Evolutionary conservation across 2,113 vertebrate species (phyloP).

Genomic region (Takifugu flavidus): DNA sequence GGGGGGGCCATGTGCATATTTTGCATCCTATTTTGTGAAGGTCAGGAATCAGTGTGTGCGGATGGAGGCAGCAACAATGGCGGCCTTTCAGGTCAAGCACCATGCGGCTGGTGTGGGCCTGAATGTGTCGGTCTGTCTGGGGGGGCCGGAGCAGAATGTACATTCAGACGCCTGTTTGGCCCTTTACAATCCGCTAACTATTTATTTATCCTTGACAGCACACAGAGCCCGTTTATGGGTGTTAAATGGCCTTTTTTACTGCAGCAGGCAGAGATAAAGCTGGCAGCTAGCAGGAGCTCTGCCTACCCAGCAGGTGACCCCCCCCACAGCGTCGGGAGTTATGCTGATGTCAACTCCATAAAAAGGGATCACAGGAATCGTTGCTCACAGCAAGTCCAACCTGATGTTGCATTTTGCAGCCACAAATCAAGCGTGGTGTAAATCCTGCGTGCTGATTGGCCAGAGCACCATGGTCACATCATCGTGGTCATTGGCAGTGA

Average conservation of each 20-base stretch:
- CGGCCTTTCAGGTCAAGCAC: conserved; percentile 69
- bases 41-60: conserved; percentile 51
- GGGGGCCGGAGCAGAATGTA: conserved; percentile 61
- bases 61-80: conserved; percentile 62
- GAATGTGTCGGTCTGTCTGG: conserved; percentile 64
- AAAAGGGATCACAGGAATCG: conserved; percentile 28
- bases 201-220: conserved; percentile 58
- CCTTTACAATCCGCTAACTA: conserved; percentile 56
- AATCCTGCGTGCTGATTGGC: conserved; percentile 27
- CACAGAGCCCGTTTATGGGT: conserved; percentile 58
- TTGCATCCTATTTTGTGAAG: conserved; percentile 75
- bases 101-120: conserved; percentile 51
- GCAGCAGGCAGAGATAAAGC: conserved; percentile 30
- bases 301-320: conserved; percentile 22
- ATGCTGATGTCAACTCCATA: conserved; percentile 30
- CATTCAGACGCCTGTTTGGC: conserved; percentile 64
- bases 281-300: conserved; percentile 34
- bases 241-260: conserved; percentile 55
- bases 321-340: conserved; percentile 25
- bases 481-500: conserved; percentile 45
- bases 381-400: conserved; percentile 20
- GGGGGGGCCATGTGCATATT: conserved; percentile 63
- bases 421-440: conserved; percentile 31
- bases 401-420: conserved; percentile 30
- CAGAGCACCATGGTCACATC: conserved; percentile 38